Conservation (phyloP, 1,140 invertebrate species). For the Riptortus pedestris region DNA sequence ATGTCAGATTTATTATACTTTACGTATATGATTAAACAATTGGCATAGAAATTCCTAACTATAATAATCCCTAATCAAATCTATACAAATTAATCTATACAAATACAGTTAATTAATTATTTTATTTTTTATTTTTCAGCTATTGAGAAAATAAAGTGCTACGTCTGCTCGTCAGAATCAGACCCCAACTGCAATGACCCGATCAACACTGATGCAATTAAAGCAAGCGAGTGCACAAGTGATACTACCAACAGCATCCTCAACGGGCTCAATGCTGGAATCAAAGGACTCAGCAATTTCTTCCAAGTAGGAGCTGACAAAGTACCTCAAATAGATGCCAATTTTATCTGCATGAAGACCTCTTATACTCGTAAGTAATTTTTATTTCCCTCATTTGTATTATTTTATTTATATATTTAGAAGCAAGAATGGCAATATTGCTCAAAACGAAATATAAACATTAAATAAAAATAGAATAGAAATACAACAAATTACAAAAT, state of each 20-base stretch:
- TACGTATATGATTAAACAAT: too few relatives aligned
- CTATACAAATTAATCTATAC: too few relatives aligned
- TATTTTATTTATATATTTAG: too few relatives aligned
- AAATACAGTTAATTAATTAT: too few relatives aligned
- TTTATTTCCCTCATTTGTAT: too few relatives aligned
- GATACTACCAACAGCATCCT: background rate
- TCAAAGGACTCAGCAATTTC: background rate
- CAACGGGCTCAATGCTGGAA: background rate
- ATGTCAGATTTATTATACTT: too few relatives aligned
- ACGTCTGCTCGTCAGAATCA: background rate
- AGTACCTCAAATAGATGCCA: background rate
- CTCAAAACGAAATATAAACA: too few relatives aligned
- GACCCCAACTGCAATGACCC: conserved; percentile 16
- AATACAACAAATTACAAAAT: too few relatives aligned
- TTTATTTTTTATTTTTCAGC: background rate
- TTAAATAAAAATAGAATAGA: too few relatives aligned
- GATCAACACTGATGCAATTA: conserved; percentile 1
- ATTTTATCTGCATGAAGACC: background rate
- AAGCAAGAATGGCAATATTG: too few relatives aligned
- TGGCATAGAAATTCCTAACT: too few relatives aligned
- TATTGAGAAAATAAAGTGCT: conserved; percentile 1
- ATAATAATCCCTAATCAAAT: too few relatives aligned
- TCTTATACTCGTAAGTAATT: background rate
- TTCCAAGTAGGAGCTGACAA: background rate
- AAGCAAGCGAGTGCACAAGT: background rate